These are phyloP conservation scores for Macroglossus sobrinus DNA, from an alignment of 2,113 vertebrate species.

Conservation along the genomic window DNA sequence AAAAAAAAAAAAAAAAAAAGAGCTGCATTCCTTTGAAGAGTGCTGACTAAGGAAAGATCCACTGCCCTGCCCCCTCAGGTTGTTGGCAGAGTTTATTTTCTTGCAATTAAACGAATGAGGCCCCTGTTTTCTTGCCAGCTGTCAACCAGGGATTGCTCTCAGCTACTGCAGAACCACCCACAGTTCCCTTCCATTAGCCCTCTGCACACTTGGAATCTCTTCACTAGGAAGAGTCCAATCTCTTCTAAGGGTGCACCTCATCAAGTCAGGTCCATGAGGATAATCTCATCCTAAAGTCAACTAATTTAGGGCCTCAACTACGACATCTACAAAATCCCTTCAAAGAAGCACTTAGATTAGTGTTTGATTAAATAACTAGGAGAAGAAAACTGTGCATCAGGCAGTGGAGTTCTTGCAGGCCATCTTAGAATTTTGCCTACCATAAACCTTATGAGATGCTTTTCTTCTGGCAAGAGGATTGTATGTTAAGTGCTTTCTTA, in stretches of 20 bases:
- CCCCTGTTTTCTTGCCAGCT: background rate
- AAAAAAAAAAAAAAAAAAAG: background rate
- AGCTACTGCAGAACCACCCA: background rate
- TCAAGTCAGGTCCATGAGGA: background rate
- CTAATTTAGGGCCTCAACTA: background rate
- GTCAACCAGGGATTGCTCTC: background rate
- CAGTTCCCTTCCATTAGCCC: background rate
- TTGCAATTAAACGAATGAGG: background rate
- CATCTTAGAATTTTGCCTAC: background rate
- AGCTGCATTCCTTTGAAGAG: background rate
- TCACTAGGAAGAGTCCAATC: background rate
- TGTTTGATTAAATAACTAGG: background rate
- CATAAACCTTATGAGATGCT: background rate
- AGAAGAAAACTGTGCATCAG: background rate
- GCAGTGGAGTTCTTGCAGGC: background rate
- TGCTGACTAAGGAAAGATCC: background rate
- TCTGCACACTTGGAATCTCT: background rate
- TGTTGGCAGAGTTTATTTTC: background rate
- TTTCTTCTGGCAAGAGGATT: background rate
- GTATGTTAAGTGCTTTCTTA: background rate
- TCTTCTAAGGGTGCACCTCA: background rate
- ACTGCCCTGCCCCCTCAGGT: background rate
- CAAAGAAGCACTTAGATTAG: background rate
- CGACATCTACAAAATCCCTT: background rate
- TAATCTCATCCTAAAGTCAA: background rate